These are phyloP conservation scores for Teinopalpus imperialis DNA, from an alignment of 2,888 invertebrate genomes.

Conservation along the genomic window DNA sequence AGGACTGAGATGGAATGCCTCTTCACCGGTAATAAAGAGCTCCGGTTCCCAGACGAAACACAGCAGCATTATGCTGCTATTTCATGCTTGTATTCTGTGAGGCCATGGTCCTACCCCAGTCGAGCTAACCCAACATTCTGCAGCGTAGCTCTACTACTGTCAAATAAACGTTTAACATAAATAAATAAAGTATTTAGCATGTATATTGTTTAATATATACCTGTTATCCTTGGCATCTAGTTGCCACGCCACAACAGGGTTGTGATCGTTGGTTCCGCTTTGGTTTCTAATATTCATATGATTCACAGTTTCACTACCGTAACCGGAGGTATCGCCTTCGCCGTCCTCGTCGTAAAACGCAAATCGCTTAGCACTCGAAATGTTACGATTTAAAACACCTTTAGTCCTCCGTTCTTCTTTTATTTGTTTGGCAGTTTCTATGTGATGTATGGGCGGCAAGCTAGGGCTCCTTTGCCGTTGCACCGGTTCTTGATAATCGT, in stretches of 20 bases:
- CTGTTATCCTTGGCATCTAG: slow-evolving; percentile 63
- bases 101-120: no score
- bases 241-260: slow-evolving; percentile 72
- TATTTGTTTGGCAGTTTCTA: slow-evolving; percentile 49
- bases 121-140: no score
- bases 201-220: slow-evolving; percentile 42
- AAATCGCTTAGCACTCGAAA: slow-evolving; percentile 69
- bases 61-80: no score
- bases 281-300: slow-evolving; percentile 63
- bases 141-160: no score
- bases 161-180: no score
- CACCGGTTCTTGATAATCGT: slow-evolving; percentile 67
- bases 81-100: no score
- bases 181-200: no score
- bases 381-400: slow-evolving; percentile 58
- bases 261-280: slow-evolving; percentile 43
- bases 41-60: no score
- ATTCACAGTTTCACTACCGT: slow-evolving; percentile 89
- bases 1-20: no score
- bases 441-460: slow-evolving; percentile 84
- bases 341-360: slow-evolving; percentile 78
- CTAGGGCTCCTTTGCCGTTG: slow-evolving; percentile 84
- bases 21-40: no score
- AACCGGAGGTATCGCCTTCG: slow-evolving; percentile 91
- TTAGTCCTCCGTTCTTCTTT: slow-evolving; percentile 59